Percentiles rank a stretch among this genome's conserved stretches.
Conservation (phyloP, 2,797 vertebrate species). For the Steatocranus sp. region DNA sequence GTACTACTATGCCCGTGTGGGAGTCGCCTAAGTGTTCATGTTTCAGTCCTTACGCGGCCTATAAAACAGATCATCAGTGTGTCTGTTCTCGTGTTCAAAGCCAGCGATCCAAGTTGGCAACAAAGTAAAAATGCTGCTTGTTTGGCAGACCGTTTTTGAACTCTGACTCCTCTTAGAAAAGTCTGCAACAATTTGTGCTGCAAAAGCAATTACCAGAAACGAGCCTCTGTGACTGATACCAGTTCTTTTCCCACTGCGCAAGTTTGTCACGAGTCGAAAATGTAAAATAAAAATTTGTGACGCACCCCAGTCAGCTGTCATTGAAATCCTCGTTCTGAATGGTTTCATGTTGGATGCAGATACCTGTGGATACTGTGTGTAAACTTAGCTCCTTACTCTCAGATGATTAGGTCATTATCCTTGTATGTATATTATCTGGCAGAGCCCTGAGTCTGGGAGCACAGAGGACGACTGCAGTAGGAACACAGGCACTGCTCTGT, state of each 20-base stretch:
- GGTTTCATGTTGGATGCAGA: neutral
- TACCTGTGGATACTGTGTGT: neutral
- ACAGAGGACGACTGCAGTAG: slow-evolving; percentile 8
- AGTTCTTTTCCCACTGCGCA: neutral
- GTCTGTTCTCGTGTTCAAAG: slow-evolving; percentile 32
- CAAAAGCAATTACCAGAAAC: slow-evolving; percentile 33
- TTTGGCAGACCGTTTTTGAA: slow-evolving; percentile 40
- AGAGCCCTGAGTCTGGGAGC: neutral
- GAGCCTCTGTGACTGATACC: neutral
- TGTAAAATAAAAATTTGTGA: slow-evolving; percentile 14
- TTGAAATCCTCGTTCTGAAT: neutral
- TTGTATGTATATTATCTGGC: neutral
- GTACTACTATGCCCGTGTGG: neutral
- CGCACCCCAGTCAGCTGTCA: neutral
- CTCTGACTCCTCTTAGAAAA: slow-evolving; percentile 30
- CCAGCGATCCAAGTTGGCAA: slow-evolving; percentile 9
- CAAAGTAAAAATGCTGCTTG: slow-evolving; percentile 19
- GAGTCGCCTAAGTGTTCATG: slow-evolving; percentile 27
- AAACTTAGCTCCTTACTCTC: neutral
- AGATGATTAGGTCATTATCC: slow-evolving; percentile 11
- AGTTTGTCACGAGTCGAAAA: neutral
- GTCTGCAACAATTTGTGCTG: slow-evolving; percentile 36
- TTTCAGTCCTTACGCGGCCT: slow-evolving; percentile 19
- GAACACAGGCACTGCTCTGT: slow-evolving; percentile 23
- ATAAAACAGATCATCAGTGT: slow-evolving; percentile 21